Evolutionary conservation across 1,140 invertebrate species (phyloP).

Genomic region (Megalonaias nervosa): DNA sequence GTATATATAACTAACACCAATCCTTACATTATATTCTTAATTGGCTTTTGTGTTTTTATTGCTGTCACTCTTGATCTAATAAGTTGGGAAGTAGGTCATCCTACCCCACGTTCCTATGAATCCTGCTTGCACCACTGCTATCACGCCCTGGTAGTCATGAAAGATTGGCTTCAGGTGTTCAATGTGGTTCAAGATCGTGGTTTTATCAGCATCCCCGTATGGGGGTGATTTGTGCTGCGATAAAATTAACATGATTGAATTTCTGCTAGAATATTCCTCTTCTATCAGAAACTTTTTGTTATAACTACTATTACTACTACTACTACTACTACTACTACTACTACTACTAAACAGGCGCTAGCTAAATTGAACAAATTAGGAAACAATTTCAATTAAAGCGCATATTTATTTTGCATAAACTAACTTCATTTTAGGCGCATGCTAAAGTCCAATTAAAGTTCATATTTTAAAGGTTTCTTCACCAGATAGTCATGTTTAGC

Average conservation of each 20-base stretch:
- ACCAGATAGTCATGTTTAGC: no score
- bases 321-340: no score
- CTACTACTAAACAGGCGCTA: no score
- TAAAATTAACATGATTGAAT: background rate
- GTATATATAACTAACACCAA: background rate
- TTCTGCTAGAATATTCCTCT: background rate
- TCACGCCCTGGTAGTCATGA: conserved; percentile 31
- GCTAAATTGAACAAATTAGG: background rate
- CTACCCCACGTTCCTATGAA: conserved; percentile 43
- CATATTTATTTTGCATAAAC: background rate
- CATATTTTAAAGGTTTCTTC: background rate
- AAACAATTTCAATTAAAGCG: background rate
- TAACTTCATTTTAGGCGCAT: background rate
- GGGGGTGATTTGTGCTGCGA: conserved; percentile 13
- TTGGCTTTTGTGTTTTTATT: background rate
- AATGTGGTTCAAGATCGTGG: conserved; percentile 34
- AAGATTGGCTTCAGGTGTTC: conserved; percentile 33
- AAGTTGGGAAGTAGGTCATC: background rate
- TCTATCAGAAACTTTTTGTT: background rate
- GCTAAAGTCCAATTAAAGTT: background rate
- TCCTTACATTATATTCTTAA: background rate
- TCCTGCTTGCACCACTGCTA: conserved; percentile 32
- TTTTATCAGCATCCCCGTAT: conserved; percentile 35
- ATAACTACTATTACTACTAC: background rate
- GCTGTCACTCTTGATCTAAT: background rate